Evolutionary conservation across 2,113 vertebrate genomes (phyloP).

Genomic region (Pedionomus torquatus): DNA sequence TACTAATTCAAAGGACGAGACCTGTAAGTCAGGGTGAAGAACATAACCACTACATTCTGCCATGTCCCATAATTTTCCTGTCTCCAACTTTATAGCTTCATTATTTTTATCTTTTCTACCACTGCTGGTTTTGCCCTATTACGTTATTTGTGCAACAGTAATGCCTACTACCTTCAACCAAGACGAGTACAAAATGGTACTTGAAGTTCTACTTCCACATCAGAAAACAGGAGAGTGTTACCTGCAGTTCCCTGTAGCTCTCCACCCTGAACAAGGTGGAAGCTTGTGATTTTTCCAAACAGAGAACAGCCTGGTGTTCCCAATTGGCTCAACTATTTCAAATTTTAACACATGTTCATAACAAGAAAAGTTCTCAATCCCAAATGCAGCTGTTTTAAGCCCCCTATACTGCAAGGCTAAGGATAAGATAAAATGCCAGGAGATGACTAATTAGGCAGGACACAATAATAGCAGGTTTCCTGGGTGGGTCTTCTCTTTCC

Average conservation of each 20-base stretch:
- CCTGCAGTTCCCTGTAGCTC: not conserved
- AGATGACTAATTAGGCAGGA: not conserved
- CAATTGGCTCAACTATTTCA: not conserved
- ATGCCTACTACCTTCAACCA: not conserved
- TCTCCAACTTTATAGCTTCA: not conserved
- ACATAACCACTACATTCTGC: not conserved
- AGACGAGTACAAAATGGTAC: not conserved
- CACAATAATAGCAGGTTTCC: not conserved
- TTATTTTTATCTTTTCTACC: not conserved
- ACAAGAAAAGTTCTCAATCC: not conserved
- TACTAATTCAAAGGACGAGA: not conserved
- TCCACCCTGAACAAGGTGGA: not conserved
- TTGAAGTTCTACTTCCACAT: not conserved
- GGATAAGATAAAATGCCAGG: not conserved
- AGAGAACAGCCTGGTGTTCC: not conserved
- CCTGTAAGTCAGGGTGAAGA: not conserved
- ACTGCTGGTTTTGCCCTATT: not conserved
- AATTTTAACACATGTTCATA: not conserved
- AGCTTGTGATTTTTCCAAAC: not conserved
- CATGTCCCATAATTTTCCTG: not conserved
- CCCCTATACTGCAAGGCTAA: not conserved
- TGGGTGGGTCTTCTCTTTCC: not conserved
- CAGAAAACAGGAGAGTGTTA: not conserved
- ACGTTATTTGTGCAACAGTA: not conserved
- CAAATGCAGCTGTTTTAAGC: not conserved